Base-by-base conservation (phyloP, 2,797 vertebrate genomes). In the Chiloscyllium punctatum region DNA sequence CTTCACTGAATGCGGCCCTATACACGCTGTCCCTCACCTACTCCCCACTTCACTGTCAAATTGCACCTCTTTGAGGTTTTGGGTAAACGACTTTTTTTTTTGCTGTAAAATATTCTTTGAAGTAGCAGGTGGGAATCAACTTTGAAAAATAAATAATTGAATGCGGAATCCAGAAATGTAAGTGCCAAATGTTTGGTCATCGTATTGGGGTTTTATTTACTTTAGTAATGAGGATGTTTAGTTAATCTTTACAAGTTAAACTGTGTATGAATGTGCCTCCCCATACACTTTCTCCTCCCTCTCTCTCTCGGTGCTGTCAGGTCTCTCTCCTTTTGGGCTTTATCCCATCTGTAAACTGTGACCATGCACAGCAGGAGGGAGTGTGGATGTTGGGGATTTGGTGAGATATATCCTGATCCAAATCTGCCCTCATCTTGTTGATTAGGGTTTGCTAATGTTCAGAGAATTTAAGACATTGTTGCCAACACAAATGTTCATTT, bases 1-100 rank as follows among this genome's bases (percentile, higher is more conserved):
- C 99, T 98, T 97, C 98, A 98, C 98, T 96, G 97, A 99, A 97
- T 97, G 96, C 96, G 97, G 97, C 97, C 30, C 69, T 84, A 79
- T 72, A 0, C 9, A 0, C 13, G 30, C 95, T 30, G 69, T 72
- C 42, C 68, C 68, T 4, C 11, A n/a, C 18, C n/a, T 92, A 3
- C 57, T 25, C 66, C 16, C 11, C 16, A 30, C 51, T 66, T 25
- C 25, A 13, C n/a, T 42, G 13, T 18, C 23, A 77, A 51, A 48
- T 53, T 8, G 37, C 94, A n/a, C 30, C 48, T 77, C 71, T 72
- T 33, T 42, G 77, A 5, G 30, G 33, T 25, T 27, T 94, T 4
- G 53, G 66, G 23, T 94, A 69, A 94, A 27, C 33, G 62, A 8
- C 27, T 92, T 57, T 0, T 66, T 0, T 66, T 92, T 92, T 33